Evolutionary conservation across 2,888 invertebrate genomes (phyloP).

Genomic region (Lathronympha strigana): DNA sequence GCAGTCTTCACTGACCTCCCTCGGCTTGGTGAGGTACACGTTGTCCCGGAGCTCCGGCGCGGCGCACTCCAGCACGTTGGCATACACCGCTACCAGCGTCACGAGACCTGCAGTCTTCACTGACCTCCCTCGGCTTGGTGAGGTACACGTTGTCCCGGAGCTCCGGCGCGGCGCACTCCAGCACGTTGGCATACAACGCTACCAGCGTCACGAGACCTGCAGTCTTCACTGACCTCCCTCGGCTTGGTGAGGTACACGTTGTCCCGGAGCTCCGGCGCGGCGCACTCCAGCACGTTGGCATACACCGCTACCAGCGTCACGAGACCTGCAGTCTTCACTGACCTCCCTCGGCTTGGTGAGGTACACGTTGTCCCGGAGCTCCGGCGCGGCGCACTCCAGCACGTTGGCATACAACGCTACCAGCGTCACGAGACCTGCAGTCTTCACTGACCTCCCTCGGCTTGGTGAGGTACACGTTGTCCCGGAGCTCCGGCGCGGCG

Average conservation of each 20-base stretch:
- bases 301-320: too few species aligned
- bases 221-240: constrained; percentile 48
- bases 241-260: constrained; percentile 65
- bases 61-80: too few species aligned
- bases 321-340: constrained; percentile 31
- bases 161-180: constrained; percentile 57
- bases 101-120: constrained; percentile 28
- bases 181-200: constrained; percentile 62
- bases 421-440: constrained; percentile 50
- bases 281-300: constrained; percentile 60
- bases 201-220: too few species aligned
- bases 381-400: constrained; percentile 57
- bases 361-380: constrained; percentile 64
- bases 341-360: constrained; percentile 59
- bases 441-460: constrained; percentile 55
- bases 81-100: too few species aligned
- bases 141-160: constrained; percentile 66
- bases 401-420: constrained; percentile 67
- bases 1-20: too few species aligned
- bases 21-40: too few species aligned
- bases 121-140: constrained; percentile 56
- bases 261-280: constrained; percentile 59
- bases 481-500: constrained; percentile 58
- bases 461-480: constrained; percentile 63
- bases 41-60: too few species aligned